Conservation (phyloP, 1,140 invertebrate species). For the Amphibalanus amphitrite region DNA sequence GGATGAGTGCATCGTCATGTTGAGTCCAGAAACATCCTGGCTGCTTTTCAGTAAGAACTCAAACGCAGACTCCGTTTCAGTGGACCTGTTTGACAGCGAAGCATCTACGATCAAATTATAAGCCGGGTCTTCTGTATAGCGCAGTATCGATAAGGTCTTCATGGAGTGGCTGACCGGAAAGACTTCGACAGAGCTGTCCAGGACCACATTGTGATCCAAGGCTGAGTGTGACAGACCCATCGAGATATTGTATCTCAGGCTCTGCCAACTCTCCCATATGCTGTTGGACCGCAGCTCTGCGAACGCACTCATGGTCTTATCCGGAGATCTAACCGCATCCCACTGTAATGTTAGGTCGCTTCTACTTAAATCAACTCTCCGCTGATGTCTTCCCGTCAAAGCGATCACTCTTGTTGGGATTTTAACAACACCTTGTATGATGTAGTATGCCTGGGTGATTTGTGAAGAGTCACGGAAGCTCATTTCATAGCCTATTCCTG, state of each 20-base stretch:
- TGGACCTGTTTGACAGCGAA: neutral
- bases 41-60: neutral
- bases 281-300: neutral
- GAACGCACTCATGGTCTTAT: neutral
- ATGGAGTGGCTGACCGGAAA: neutral
- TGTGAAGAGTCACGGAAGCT: neutral
- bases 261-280: neutral
- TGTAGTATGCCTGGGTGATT: neutral
- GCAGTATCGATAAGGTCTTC: neutral
- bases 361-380: neutral
- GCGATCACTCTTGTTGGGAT: neutral
- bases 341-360: neutral
- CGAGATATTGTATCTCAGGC: neutral
- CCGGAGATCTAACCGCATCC: neutral
- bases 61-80: neutral
- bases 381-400: neutral
- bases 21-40: neutral
- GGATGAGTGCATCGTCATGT: neutral
- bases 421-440: neutral
- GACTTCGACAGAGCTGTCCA: neutral
- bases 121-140: neutral
- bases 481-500: neutral
- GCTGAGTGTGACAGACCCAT: neutral
- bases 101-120: neutral
- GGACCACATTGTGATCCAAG: neutral